phyloP scores from a whole-genome alignment of 2,797 vertebrate genomes.

The Dipus sagitta region DNA sequence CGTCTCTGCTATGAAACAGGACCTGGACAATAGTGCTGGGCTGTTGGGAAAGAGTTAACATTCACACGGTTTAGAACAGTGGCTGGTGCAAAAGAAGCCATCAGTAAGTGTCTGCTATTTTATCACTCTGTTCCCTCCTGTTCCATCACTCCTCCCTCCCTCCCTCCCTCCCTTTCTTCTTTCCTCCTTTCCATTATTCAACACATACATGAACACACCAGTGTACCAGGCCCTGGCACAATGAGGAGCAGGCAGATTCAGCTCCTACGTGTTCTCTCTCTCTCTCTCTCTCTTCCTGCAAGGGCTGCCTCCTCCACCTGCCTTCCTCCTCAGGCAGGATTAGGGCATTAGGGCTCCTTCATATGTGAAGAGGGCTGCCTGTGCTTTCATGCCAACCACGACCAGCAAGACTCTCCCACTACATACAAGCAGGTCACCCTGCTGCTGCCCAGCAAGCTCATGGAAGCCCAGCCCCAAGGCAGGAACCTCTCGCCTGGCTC shows the following conservation, averaged over 20 bases:
- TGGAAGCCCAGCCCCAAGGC: not conserved
- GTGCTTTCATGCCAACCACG: not conserved
- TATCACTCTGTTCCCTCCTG: too few relatives aligned
- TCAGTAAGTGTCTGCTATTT: not conserved
- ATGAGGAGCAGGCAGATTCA: not conserved
- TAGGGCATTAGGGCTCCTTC: not conserved
- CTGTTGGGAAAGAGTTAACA: rapidly evolving
- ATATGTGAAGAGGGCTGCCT: not conserved
- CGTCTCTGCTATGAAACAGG: not conserved
- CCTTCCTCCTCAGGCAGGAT: not conserved
- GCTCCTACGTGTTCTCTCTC: too few relatives aligned
- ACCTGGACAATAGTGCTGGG: not conserved
- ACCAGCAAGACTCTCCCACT: not conserved
- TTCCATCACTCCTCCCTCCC: too few relatives aligned
- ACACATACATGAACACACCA: not conserved
- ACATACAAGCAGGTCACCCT: not conserved
- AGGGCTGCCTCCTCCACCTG: not conserved
- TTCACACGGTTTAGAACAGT: rapidly evolving
- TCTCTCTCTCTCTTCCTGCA: too few relatives aligned
- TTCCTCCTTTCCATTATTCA: not conserved
- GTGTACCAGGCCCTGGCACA: not conserved
- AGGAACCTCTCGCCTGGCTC: too few relatives aligned
- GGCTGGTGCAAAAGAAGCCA: rapidly evolving
- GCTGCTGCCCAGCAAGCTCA: not conserved
- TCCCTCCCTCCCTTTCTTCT: not conserved